phyloP scores from a whole-genome alignment of 2,888 invertebrate species.

The Apodemia zela region DNA sequence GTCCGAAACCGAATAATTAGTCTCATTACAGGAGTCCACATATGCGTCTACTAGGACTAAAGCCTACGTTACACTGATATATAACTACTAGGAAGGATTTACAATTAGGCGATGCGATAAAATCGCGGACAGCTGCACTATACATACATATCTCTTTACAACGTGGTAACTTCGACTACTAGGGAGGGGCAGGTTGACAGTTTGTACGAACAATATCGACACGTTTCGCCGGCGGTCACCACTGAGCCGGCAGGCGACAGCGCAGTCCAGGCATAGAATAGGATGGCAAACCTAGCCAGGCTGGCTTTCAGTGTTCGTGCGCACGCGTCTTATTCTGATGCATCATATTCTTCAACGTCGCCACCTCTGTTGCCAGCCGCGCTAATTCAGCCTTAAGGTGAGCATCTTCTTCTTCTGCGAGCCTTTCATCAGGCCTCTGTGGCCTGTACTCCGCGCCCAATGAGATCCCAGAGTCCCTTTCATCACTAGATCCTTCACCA shows the following conservation, averaged over 20 bases:
- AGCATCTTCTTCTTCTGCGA: constrained; percentile 82
- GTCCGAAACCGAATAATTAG: constrained; percentile 65
- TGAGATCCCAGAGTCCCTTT: constrained; percentile 94
- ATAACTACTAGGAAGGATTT: constrained; percentile 72
- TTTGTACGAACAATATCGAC: constrained; percentile 60
- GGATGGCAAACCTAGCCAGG: constrained; percentile 32
- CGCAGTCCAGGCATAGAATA: constrained; percentile 45
- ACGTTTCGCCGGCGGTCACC: constrained; percentile 35
- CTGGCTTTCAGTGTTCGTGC: constrained; percentile 67
- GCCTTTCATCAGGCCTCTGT: constrained; percentile 57
- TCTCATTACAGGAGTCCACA: constrained; percentile 43
- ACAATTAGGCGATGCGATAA: constrained; percentile 67
- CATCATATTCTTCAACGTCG: constrained; percentile 91
- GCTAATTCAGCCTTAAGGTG: constrained; percentile 92
- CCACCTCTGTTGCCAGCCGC: constrained; percentile 94
- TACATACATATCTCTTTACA: constrained; percentile 71
- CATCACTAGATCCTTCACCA: constrained; percentile 94
- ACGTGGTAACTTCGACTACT: constrained; percentile 73
- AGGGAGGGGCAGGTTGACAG: constrained; percentile 57
- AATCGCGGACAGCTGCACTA: constrained; percentile 74
- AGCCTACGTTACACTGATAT: constrained; percentile 37
- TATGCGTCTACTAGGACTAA: constrained; percentile 41
- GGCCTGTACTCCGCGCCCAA: constrained; percentile 85
- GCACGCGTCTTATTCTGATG: constrained; percentile 81
- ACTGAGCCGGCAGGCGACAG: constrained; percentile 36